These are phyloP conservation scores for Corythornis cristatus DNA, from an alignment of 2,113 vertebrate species.

Conservation along the genomic window DNA sequence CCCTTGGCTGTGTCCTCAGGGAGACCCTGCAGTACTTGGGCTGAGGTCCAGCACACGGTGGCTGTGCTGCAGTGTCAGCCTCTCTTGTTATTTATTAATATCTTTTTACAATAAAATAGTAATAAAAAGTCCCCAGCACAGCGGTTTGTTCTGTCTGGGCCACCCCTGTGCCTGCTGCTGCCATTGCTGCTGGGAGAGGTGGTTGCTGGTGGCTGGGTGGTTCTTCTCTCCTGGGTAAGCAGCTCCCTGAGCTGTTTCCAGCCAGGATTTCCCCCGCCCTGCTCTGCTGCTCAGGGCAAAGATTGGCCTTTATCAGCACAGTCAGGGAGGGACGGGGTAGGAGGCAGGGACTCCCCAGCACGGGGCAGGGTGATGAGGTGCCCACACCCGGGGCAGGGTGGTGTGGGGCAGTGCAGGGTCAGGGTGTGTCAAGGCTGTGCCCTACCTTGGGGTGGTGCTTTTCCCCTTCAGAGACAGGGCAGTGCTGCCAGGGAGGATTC, in stretches of 20 bases:
- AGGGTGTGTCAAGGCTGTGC: too few species aligned
- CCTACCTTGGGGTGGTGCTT: not conserved
- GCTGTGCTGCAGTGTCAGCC: not conserved
- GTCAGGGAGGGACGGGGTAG: not conserved
- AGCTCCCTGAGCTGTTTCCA: not conserved
- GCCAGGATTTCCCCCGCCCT: not conserved
- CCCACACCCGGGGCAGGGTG: too few species aligned
- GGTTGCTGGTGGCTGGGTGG: not conserved
- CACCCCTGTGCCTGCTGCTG: not conserved
- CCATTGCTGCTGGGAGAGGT: accelerated
- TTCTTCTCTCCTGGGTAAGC: not conserved
- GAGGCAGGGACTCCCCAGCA: not conserved
- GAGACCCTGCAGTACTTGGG: accelerated
- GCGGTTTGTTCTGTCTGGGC: not conserved
- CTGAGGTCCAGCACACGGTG: not conserved
- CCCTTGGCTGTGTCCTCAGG: not conserved
- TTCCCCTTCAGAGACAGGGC: accelerated
- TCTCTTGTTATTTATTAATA: not conserved
- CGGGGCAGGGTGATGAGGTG: not conserved
- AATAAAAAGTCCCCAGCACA: not conserved
- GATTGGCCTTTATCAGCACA: accelerated
- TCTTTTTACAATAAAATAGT: not conserved
- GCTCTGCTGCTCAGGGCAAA: not conserved
- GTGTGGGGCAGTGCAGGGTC: not conserved
- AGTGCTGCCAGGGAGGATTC: accelerated